Base-by-base conservation (phyloP, 23 tunicate genomes). In the Clavelina lepadiformis region DNA sequence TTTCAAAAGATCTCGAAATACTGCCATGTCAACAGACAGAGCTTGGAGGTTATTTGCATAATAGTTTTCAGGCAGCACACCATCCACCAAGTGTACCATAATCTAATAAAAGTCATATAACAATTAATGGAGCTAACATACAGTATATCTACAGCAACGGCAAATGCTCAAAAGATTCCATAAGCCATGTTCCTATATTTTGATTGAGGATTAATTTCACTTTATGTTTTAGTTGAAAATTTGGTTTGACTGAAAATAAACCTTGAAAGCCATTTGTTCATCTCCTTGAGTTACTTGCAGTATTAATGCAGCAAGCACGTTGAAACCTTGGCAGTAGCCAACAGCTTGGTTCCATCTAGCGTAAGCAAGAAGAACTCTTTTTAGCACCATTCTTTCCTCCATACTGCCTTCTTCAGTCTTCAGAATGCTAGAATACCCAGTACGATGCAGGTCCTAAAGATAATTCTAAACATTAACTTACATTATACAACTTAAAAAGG, bases 251-350 rank as follows among this genome's bases (percentile, higher is more conserved):
- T 8, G 49, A 41, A 41, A 41, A 41, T 15, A 3, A 19, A 74
- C 76, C 46, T 89, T 89, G 35, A 89, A 74, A 20, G 93, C 93
- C 2, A 85, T 69, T 50, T 77, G 70, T 20, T 69, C 93, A 68
- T 93, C 74, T 20, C 75, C 55, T 37, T 73, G 72, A 4, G 86
- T 93, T 5, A 93, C 93, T 67, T 79, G 88, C 62, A 93, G 45
- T 28, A 93, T 63, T 5, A 83, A 67, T 20, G 98, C 93, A 2
- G 86, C 94, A 7, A 93, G 55, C 32, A 93, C 98, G 46, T 93
- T 93, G 59, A 93, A 93, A 26, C 98, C 98, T 52, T 93, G 98
- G 62, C 98, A 93, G 61, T 93, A 93, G 5, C 98, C 98, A 0
- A 85, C 86, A 21, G 51, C 79, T 55, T 85, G 77, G 64, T 93